A percentile compares a stretch with the other conserved stretches of the same genome.
Evolutionary conservation across 1,140 invertebrate genomes (phyloP).

Genomic region (Copidosoma floridanum): DNA sequence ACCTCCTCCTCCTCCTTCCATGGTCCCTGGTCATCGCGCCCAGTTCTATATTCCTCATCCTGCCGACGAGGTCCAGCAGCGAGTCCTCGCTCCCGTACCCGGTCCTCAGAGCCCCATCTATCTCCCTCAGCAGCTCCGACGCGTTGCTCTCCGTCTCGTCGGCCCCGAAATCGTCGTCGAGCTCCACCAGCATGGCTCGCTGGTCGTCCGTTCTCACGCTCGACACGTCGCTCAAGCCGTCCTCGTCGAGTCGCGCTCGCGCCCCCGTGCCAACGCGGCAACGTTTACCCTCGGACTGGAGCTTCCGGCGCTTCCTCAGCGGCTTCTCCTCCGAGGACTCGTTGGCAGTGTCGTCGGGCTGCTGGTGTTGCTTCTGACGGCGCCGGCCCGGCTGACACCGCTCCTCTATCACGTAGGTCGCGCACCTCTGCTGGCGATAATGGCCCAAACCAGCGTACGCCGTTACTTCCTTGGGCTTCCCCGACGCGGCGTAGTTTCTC

Average conservation of each 20-base stretch:
- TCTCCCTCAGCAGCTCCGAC: conserved; percentile 15
- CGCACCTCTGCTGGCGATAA: not conserved
- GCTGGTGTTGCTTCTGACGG: not conserved
- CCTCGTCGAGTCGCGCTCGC: not conserved
- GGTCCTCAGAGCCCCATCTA: not conserved
- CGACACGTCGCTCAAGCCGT: not conserved
- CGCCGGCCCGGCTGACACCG: not conserved
- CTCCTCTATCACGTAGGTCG: conserved; percentile 14
- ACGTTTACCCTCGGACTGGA: not conserved
- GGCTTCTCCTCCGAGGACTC: conserved; percentile 1
- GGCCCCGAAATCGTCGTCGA: not conserved
- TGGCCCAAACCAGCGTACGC: too few relatives aligned
- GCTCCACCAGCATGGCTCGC: not conserved
- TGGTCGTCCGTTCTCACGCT: not conserved
- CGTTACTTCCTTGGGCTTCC: not conserved
- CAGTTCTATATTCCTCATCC: not conserved
- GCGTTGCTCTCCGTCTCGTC: conserved; percentile 22
- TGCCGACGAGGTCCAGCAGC: not conserved
- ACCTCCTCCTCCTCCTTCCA: not conserved
- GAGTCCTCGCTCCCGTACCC: not conserved
- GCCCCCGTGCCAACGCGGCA: not conserved
- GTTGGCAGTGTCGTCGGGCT: not conserved
- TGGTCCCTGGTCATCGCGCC: not conserved
- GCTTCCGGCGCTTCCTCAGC: conserved; percentile 6
- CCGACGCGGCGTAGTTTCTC: too few relatives aligned